These are phyloP conservation scores for Eucera pruinosa DNA, from an alignment of 2,888 invertebrate species.

Conservation along the genomic window DNA sequence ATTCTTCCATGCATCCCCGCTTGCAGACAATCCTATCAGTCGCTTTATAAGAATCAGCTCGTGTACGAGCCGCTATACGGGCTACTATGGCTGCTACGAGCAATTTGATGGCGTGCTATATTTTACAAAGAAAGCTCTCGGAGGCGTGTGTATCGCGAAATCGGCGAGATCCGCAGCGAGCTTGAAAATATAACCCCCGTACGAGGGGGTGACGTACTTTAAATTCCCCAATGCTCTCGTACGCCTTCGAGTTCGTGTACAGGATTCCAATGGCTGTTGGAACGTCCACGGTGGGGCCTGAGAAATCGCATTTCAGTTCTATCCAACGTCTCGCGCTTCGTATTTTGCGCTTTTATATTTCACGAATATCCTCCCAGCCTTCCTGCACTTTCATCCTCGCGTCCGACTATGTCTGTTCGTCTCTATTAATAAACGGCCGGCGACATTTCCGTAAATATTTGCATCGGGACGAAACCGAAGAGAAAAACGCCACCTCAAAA, in stretches of 20 bases:
- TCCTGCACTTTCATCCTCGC: no score
- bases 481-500: constrained; percentile 29
- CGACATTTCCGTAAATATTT: constrained; percentile 53
- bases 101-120: constrained; percentile 67
- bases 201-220: constrained; percentile 50
- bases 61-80: not conserved
- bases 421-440: constrained; percentile 45
- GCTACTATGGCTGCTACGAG: constrained; percentile 41
- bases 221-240: constrained; percentile 56
- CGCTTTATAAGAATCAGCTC: constrained; percentile 31
- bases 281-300: constrained; percentile 27
- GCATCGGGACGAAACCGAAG: constrained; percentile 14
- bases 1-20: constrained; percentile 23
- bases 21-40: constrained; percentile 24
- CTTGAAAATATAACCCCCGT: constrained; percentile 62
- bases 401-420: not conserved
- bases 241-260: constrained; percentile 55
- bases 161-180: constrained; percentile 62
- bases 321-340: constrained; percentile 20
- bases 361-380: not conserved
- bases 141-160: constrained; percentile 63
- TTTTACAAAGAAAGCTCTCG: constrained; percentile 60
- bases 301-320: constrained; percentile 53
- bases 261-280: constrained; percentile 51
- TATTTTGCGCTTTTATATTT: constrained; percentile 30